phyloP scores from a whole-genome alignment of 2,797 vertebrate genomes.

The Pristis pectinata region DNA sequence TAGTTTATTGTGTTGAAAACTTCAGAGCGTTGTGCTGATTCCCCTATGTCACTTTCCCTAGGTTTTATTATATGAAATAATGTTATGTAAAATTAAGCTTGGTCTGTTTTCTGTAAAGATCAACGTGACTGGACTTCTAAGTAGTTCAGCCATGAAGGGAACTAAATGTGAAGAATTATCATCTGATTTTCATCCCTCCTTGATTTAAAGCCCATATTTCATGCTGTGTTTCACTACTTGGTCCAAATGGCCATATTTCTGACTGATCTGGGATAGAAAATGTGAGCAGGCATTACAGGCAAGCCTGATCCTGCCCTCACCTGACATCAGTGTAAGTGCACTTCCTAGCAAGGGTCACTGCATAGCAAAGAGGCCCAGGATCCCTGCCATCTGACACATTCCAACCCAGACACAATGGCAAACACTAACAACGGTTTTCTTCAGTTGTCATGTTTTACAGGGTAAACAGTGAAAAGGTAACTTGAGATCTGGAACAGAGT shows the following conservation, averaged over 20 bases:
- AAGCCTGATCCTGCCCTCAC: background rate
- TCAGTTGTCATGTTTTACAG: background rate
- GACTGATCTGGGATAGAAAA: background rate
- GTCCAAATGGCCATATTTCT: background rate
- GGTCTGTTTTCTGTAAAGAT: background rate
- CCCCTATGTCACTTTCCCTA: background rate
- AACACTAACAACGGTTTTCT: background rate
- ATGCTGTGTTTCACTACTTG: background rate
- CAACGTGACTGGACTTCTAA: background rate
- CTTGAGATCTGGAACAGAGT: background rate
- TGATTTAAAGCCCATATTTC: background rate
- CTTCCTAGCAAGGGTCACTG: background rate
- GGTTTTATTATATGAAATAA: background rate
- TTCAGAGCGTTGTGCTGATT: background rate
- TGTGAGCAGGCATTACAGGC: background rate
- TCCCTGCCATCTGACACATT: background rate
- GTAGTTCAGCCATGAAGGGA: background rate
- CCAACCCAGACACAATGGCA: background rate
- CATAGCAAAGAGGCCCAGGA: background rate
- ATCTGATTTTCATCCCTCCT: background rate
- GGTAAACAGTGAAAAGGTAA: background rate
- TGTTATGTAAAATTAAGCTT: background rate
- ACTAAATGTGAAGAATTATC: background rate
- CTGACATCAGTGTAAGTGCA: background rate
- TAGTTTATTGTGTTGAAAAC: background rate